Evolutionary conservation across 2,113 vertebrate species (phyloP).

Genomic region (Lamprologus sp.): DNA sequence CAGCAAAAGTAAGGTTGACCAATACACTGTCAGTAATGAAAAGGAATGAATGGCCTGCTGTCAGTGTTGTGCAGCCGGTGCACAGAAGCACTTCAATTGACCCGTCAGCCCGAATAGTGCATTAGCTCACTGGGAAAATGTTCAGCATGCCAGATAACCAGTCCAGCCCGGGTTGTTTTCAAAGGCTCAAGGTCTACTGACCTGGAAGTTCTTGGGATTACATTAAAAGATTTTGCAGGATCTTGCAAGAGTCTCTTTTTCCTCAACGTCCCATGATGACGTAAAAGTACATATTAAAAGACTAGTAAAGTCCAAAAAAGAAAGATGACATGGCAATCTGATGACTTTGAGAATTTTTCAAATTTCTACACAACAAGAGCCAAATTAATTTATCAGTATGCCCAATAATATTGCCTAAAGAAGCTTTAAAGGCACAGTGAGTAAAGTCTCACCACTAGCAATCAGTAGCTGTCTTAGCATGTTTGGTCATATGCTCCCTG

Average conservation of each 20-base stretch:
- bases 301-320: neutral
- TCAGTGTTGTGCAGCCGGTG: neutral
- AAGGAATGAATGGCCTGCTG: neutral
- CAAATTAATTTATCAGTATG: neutral
- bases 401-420: neutral
- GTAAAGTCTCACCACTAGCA: neutral
- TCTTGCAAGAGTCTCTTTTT: neutral
- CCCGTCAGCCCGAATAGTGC: neutral
- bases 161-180: neutral
- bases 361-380: neutral
- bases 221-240: neutral
- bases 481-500: neutral
- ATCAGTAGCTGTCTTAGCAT: neutral
- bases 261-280: neutral
- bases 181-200: neutral
- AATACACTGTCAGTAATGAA: neutral
- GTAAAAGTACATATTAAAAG: neutral
- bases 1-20: neutral
- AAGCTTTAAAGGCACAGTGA: neutral
- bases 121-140: neutral
- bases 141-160: neutral
- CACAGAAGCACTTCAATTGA: neutral
- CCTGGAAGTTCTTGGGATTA: neutral
- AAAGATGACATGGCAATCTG: neutral
- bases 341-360: neutral